These are phyloP conservation scores for Philaenus spumarius DNA, from an alignment of 1,140 invertebrate species.

Conservation along the genomic window DNA sequence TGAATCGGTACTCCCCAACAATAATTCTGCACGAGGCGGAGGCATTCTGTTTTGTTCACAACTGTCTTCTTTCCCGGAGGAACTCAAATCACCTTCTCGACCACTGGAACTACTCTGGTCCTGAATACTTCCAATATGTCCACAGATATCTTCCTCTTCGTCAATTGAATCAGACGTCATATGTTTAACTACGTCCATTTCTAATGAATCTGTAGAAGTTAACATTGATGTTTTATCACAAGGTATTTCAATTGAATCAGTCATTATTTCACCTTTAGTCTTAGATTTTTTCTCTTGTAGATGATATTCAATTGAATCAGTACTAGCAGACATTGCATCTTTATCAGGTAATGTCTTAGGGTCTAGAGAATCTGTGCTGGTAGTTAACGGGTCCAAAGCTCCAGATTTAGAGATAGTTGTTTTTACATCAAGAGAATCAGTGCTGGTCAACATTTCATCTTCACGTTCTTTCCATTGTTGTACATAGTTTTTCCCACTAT, in stretches of 20 bases:
- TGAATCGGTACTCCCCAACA: constrained; percentile 61
- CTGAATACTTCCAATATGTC: constrained; percentile 23
- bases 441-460: constrained; percentile 37
- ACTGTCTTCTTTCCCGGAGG: constrained; percentile 40
- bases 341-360: constrained; percentile 40
- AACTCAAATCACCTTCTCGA: constrained; percentile 42
- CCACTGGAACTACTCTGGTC: constrained; percentile 42
- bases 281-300: constrained; percentile 29
- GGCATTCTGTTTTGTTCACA: constrained; percentile 38
- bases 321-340: constrained; percentile 52
- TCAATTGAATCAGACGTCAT: constrained; percentile 44
- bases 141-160: constrained; percentile 40
- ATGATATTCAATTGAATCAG: constrained; percentile 54
- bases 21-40: constrained; percentile 33
- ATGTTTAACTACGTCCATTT: constrained; percentile 26
- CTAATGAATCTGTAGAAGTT: constrained; percentile 30
- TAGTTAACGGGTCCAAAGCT: constrained; percentile 29
- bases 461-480: constrained; percentile 28
- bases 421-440: constrained; percentile 39
- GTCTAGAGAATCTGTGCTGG: constrained; percentile 52
- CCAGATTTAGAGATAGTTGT: constrained; percentile 22
- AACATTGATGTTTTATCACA: constrained; percentile 39
- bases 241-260: constrained; percentile 45
- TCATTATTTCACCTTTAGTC: constrained; percentile 33
- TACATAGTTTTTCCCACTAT: constrained; percentile 27